Conservation (phyloP, 2,797 vertebrate species). For the Pseudocheirus occidentalis region DNA sequence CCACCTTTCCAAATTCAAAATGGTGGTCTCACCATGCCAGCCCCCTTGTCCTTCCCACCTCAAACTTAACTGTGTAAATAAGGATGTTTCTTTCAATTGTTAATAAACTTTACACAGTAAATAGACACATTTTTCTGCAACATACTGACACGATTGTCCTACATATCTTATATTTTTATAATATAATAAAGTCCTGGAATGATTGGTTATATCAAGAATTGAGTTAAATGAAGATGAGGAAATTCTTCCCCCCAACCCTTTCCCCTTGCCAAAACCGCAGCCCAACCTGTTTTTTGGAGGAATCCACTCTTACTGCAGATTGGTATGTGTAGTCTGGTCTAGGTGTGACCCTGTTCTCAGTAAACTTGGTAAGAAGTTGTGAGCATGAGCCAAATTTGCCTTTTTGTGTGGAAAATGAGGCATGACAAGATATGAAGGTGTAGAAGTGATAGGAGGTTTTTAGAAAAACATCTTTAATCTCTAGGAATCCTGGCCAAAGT, state of each 20-base stretch:
- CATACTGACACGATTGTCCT: conserved; percentile 77
- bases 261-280: background rate
- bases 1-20: conserved; percentile 77
- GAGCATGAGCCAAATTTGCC: conserved; percentile 40
- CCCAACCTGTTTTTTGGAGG: conserved; percentile 41
- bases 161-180: conserved; percentile 80
- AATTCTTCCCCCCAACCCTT: background rate
- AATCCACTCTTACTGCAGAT: conserved; percentile 63
- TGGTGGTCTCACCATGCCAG: conserved; percentile 76
- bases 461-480: conserved; percentile 14
- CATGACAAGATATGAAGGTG: conserved; percentile 31
- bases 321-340: conserved; percentile 58
- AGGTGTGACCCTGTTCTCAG: conserved; percentile 39
- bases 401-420: conserved; percentile 60
- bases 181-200: conserved; percentile 39
- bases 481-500: conserved; percentile 23
- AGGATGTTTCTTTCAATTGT: conserved; percentile 76
- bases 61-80: conserved; percentile 81
- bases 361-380: conserved; percentile 9
- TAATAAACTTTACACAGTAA: conserved; percentile 82
- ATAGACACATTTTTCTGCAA: conserved; percentile 78
- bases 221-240: conserved; percentile 28
- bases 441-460: conserved; percentile 8
- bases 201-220: conserved; percentile 58
- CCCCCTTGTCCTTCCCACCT: conserved; percentile 79